Percentiles rank a stretch among this genome's conserved stretches.
Conservation (phyloP, 1,140 invertebrate species). For the Euura saliciscinereae region DNA sequence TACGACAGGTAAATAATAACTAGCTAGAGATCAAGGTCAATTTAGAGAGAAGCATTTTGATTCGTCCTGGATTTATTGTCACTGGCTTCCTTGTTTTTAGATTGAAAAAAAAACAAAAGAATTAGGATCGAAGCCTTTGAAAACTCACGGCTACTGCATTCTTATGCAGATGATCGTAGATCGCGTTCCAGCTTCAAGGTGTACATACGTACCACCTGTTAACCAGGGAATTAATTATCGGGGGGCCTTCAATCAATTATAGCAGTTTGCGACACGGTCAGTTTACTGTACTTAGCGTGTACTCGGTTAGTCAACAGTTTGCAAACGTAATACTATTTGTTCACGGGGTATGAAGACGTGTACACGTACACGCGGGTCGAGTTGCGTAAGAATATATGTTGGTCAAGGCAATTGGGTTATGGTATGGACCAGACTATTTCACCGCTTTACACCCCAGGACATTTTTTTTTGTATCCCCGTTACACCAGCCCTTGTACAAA, state of each 20-base stretch:
- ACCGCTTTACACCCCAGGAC: not conserved
- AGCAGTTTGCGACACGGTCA: not conserved
- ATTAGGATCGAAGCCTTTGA: no score
- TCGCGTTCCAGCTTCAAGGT: no score
- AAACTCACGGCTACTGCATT: no score
- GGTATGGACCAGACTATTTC: constrained; percentile 26
- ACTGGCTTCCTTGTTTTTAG: no score
- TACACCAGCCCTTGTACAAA: no score
- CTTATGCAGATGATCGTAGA: no score
- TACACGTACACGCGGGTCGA: not conserved
- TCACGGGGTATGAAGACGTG: not conserved
- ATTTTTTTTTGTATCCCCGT: no score
- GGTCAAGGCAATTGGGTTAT: constrained; percentile 55
- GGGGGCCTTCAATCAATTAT: not conserved
- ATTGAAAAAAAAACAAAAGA: no score
- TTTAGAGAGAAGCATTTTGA: no score
- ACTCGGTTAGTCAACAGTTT: not conserved
- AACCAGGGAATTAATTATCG: not conserved
- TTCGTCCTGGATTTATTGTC: no score
- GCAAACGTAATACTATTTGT: not conserved
- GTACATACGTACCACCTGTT: not conserved
- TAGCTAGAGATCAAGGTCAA: no score
- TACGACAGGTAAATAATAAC: no score
- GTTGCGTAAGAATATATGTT: constrained; percentile 36
- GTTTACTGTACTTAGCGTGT: not conserved